phyloP scores from a whole-genome alignment of 2,888 invertebrate genomes.

The Cryptocephalus moraei region DNA sequence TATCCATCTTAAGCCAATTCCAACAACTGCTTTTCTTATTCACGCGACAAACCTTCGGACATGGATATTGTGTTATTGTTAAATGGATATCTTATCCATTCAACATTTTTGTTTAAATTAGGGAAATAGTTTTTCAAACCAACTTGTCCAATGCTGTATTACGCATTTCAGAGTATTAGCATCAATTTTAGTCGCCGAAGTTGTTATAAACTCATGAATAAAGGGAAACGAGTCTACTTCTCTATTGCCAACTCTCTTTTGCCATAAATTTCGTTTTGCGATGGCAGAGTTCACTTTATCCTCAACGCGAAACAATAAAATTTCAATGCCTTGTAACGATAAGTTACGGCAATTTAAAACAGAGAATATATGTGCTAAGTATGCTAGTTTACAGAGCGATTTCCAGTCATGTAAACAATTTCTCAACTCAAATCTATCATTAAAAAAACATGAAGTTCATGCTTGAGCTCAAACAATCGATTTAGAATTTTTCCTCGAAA shows the following conservation, averaged over 20 bases:
- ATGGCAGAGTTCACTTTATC: background rate
- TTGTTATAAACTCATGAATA: background rate
- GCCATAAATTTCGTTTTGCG: background rate
- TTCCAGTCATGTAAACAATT: too few species aligned
- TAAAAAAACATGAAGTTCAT: too few species aligned
- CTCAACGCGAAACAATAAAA: background rate
- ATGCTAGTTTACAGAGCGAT: too few species aligned
- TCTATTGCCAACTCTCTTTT: too few species aligned
- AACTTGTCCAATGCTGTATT: background rate
- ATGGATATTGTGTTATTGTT: background rate
- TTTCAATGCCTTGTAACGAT: too few species aligned
- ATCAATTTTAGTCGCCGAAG: too few species aligned
- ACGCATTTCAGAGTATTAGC: too few species aligned
- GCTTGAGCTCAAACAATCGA: too few species aligned
- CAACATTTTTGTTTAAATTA: background rate
- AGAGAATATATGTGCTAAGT: too few species aligned
- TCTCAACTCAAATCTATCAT: too few species aligned
- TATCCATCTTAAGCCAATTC: background rate
- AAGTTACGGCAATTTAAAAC: too few species aligned
- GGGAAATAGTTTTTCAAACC: background rate
- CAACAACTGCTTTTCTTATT: background rate
- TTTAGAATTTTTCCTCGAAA: background rate
- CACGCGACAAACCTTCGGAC: background rate
- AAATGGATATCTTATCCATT: background rate
- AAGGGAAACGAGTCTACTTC: background rate